Conservation (phyloP, 2,113 vertebrate genomes). For the Pholis gunnellus region DNA sequence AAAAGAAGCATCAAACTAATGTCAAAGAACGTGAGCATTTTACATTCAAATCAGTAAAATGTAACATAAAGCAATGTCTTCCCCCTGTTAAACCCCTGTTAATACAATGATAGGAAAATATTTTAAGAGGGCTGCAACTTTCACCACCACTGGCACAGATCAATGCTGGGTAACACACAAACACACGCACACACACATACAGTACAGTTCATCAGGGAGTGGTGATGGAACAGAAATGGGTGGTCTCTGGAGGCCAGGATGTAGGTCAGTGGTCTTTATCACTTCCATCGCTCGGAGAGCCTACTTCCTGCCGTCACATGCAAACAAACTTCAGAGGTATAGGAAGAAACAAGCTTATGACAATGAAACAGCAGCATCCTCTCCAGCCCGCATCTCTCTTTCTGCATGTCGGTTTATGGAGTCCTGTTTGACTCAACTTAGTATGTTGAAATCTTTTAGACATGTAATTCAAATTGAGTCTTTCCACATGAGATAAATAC, state of each 20-base stretch:
- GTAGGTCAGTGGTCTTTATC: slow-evolving; percentile 58
- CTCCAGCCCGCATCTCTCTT: background rate
- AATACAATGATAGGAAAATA: background rate
- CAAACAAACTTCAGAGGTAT: slow-evolving; percentile 26
- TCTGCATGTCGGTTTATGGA: background rate
- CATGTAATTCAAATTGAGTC: background rate
- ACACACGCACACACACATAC: background rate
- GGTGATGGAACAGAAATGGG: slow-evolving; percentile 17
- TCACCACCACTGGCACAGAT: slow-evolving; percentile 18
- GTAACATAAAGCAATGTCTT: background rate
- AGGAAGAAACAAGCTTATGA: slow-evolving; percentile 3
- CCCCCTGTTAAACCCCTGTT: background rate
- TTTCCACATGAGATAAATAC: background rate
- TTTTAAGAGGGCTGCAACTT: background rate
- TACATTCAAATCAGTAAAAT: background rate
- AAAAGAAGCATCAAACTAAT: background rate
- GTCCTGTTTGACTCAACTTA: background rate
- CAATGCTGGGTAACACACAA: background rate
- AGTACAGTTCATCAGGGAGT: slow-evolving; percentile 18
- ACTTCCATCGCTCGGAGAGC: background rate
- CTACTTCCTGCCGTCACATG: slow-evolving; percentile 1
- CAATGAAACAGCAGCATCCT: slow-evolving; percentile 5
- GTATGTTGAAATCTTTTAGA: background rate
- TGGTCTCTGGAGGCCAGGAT: slow-evolving; percentile 43
- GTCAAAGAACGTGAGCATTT: background rate